Evolutionary conservation across 1,140 invertebrate species (phyloP).

Genomic region (Tetramorium parvispinum): DNA sequence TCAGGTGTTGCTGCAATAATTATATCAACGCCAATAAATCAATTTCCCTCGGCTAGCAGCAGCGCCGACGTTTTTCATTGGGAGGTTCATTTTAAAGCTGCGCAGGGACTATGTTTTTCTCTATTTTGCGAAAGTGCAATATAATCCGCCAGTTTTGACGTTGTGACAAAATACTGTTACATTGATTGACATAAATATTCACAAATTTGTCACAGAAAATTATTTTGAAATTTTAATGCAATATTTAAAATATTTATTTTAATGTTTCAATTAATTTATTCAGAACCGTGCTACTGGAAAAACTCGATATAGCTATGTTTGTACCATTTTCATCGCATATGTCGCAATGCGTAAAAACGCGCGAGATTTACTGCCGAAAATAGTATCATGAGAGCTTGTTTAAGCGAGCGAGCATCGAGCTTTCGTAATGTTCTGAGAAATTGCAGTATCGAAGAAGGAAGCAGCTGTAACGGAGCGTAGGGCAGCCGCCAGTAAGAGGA

Average conservation of each 20-base stretch:
- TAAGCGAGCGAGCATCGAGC: background rate
- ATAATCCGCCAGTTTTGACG: background rate
- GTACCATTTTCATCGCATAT: background rate
- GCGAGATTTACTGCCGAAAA: slow-evolving; percentile 8
- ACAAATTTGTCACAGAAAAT: background rate
- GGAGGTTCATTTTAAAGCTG: background rate
- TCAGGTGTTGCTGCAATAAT: slow-evolving; percentile 36
- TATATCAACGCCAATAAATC: slow-evolving; percentile 45
- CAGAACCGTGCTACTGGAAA: background rate
- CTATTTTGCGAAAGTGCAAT: background rate
- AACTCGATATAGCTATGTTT: background rate
- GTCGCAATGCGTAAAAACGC: slow-evolving; percentile 1
- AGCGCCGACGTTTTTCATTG: slow-evolving; percentile 18
- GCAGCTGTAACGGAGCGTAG: slow-evolving; percentile 1
- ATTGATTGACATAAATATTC: background rate
- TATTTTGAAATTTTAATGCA: background rate
- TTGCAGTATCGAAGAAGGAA: background rate
- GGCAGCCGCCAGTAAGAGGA: background rate
- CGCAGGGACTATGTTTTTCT: background rate
- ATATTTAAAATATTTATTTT: background rate
- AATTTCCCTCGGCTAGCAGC: background rate
- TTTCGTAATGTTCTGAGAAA: slow-evolving; percentile 37
- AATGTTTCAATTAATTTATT: background rate
- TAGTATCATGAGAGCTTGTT: background rate
- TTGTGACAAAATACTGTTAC: background rate